A percentile compares a stretch with the other conserved stretches of the same genome.
Conservation (phyloP, 2,113 vertebrate species). For the Aix galericulata region DNA sequence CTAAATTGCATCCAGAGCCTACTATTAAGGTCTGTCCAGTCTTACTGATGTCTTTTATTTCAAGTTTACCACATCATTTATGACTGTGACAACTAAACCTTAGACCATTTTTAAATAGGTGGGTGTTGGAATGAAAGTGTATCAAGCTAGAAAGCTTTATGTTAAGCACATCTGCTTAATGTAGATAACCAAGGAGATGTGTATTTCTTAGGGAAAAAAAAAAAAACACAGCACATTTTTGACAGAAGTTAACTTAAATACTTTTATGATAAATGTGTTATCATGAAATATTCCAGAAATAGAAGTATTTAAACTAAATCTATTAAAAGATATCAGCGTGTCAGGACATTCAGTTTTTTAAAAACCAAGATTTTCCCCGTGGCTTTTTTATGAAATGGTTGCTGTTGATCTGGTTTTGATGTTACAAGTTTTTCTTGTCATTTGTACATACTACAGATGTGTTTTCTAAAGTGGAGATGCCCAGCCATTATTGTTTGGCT, state of each 20-base stretch:
- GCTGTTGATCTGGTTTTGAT: background rate
- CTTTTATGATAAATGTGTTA: background rate
- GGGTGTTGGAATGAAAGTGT: background rate
- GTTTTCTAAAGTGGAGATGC: constrained; percentile 92
- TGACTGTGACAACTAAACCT: background rate
- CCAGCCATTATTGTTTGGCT: constrained; percentile 89
- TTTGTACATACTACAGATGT: constrained; percentile 75
- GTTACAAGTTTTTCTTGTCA: background rate
- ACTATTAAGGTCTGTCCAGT: background rate
- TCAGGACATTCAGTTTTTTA: background rate
- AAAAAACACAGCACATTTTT: no score
- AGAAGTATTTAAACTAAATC: background rate
- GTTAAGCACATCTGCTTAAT: background rate
- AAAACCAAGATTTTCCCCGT: background rate
- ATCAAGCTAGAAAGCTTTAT: background rate
- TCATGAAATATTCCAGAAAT: background rate
- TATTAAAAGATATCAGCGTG: background rate
- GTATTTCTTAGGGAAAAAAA: background rate
- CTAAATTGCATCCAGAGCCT: background rate
- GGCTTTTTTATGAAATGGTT: background rate
- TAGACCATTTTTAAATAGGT: background rate
- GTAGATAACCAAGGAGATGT: background rate
- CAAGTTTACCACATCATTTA: background rate
- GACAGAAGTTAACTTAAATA: background rate
- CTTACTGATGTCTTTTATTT: background rate